Conservation (phyloP, 2,888 invertebrate genomes). For the Patella pellucida region DNA sequence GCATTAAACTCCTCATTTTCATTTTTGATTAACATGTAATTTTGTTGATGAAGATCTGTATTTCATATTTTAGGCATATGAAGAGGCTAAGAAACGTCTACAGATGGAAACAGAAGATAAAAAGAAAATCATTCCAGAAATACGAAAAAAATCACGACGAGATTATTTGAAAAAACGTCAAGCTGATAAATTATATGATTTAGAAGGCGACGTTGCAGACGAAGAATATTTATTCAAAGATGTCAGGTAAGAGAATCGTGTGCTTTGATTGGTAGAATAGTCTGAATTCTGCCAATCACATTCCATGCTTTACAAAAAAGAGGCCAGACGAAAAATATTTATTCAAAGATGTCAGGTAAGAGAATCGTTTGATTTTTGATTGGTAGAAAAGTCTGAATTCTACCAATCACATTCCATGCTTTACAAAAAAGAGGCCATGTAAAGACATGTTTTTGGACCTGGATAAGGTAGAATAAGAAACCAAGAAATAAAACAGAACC, state of each 20-base stretch:
- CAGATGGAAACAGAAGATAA: slow-evolving; percentile 89
- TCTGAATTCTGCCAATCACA: too few relatives aligned
- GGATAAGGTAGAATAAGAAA: too few relatives aligned
- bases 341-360: slow-evolving; percentile 89
- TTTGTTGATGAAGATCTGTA: neutral
- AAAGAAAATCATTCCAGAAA: slow-evolving; percentile 87
- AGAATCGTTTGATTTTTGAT: slow-evolving; percentile 40
- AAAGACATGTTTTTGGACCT: too few relatives aligned
- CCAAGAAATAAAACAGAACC: too few relatives aligned
- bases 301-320: too few relatives aligned
- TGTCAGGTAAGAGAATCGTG: slow-evolving; percentile 78
- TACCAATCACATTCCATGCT: too few relatives aligned
- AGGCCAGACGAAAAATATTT: slow-evolving; percentile 97
- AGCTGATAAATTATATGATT: slow-evolving; percentile 93
- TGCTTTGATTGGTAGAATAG: too few relatives aligned
- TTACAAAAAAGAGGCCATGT: too few relatives aligned
- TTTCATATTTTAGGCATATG: slow-evolving; percentile 60
- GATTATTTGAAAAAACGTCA: slow-evolving; percentile 96
- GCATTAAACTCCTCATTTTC: neutral
- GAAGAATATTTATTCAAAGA: slow-evolving; percentile 96
- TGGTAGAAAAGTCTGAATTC: too few relatives aligned
- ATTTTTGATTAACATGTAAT: neutral
- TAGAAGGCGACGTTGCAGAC: slow-evolving; percentile 94
- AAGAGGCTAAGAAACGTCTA: slow-evolving; percentile 90
- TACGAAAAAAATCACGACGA: slow-evolving; percentile 90